phyloP scores from a whole-genome alignment of 1,140 invertebrate species.

The Manduca sexta region DNA sequence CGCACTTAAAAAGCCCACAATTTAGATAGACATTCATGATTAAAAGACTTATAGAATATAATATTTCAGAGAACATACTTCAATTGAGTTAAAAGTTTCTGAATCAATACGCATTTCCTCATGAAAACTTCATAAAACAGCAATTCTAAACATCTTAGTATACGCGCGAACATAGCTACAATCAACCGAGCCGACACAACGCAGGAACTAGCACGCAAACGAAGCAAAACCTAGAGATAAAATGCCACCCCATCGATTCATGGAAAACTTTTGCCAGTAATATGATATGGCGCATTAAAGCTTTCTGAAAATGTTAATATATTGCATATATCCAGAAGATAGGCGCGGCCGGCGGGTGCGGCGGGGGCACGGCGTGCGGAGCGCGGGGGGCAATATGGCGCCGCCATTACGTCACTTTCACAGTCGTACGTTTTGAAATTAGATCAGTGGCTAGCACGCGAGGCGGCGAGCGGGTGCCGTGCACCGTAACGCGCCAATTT shows the following conservation, averaged over 20 bases:
- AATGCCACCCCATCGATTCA: constrained; percentile 9
- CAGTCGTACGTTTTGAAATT: constrained; percentile 57
- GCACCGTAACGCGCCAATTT: constrained; percentile 1
- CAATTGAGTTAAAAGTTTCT: too few relatives aligned
- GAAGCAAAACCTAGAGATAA: neutral
- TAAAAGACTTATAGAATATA: too few relatives aligned
- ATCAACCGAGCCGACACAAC: too few relatives aligned
- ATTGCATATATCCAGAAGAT: constrained; percentile 60
- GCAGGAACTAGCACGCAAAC: too few relatives aligned
- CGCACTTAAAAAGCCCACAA: too few relatives aligned
- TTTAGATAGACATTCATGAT: too few relatives aligned
- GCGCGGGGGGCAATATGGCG: constrained; percentile 51
- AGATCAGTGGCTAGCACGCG: constrained; percentile 56
- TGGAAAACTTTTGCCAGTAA: constrained; percentile 18
- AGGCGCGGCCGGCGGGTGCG: constrained; percentile 41
- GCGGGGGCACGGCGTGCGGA: constrained; percentile 23
- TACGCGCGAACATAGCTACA: too few relatives aligned
- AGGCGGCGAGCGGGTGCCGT: constrained; percentile 17
- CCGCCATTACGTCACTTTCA: constrained; percentile 63
- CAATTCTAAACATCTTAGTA: too few relatives aligned
- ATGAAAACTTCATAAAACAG: too few relatives aligned
- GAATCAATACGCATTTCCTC: too few relatives aligned
- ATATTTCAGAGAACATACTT: too few relatives aligned
- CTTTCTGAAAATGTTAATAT: constrained; percentile 56
- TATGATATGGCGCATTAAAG: constrained; percentile 22